These are phyloP conservation scores for Thunnus albacares DNA, from an alignment of 2,797 vertebrate species.

Conservation along the genomic window DNA sequence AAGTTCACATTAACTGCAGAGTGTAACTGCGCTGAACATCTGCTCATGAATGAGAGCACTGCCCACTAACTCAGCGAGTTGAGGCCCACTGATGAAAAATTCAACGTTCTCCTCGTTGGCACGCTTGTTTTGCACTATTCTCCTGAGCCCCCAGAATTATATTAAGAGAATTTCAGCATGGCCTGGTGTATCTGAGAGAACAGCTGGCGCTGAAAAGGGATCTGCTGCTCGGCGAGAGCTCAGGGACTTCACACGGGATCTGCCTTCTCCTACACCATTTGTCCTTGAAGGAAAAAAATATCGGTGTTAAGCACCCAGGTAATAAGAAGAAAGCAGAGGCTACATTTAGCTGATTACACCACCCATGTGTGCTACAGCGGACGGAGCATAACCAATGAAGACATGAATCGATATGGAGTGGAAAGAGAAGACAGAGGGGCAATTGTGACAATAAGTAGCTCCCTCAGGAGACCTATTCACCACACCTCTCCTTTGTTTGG, in stretches of 20 bases:
- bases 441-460: conserved; percentile 70
- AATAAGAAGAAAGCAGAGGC: conserved; percentile 77
- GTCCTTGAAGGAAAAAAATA: conserved; percentile 91
- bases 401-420: conserved; percentile 64
- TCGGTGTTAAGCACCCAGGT: conserved; percentile 79
- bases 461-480: conserved; percentile 57
- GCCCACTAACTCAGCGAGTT: conserved; percentile 93
- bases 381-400: conserved; percentile 58
- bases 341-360: conserved; percentile 79
- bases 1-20: conserved; percentile 97
- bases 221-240: conserved; percentile 93
- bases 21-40: conserved; percentile 98
- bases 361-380: conserved; percentile 49
- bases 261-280: conserved; percentile 90
- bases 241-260: conserved; percentile 92
- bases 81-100: conserved; percentile 98
- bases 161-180: conserved; percentile 98
- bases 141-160: conserved; percentile 99
- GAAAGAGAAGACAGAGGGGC: conserved; percentile 54
- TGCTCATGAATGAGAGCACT: conserved; percentile 99
- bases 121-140: conserved; percentile 97
- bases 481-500: conserved; percentile 62
- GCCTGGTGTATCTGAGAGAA: conserved; percentile 97
- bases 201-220: conserved; percentile 98
- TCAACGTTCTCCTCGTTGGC: conserved; percentile 97